Percentiles rank a stretch among this genome's conserved stretches.
phyloP scores from a whole-genome alignment of 2,113 vertebrate species.

The Prietella phreatophila region DNA sequence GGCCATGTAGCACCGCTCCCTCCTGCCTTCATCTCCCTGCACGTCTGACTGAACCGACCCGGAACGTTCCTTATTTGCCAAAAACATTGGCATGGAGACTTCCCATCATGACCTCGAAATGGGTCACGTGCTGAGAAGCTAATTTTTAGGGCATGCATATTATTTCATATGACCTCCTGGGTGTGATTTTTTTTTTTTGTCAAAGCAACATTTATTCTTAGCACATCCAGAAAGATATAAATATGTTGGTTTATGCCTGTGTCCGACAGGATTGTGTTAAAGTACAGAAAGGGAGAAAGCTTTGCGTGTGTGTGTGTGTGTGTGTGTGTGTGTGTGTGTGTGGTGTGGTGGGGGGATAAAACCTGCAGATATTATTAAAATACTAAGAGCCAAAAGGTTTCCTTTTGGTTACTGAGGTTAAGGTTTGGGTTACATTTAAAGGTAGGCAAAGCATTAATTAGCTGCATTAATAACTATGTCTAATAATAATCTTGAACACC shows the following conservation, averaged over 20 bases:
- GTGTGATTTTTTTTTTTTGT: not conserved
- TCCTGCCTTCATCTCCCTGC: constrained; percentile 36
- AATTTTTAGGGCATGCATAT: constrained; percentile 21
- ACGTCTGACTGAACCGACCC: constrained; percentile 36
- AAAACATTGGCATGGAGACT: constrained; percentile 25
- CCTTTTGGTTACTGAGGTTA: too few species aligned
- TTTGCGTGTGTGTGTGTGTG: too few species aligned
- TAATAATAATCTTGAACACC: too few species aligned
- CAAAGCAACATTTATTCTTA: constrained; percentile 17
- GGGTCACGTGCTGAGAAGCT: constrained; percentile 25
- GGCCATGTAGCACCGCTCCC: constrained; percentile 48
- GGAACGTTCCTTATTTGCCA: constrained; percentile 44
- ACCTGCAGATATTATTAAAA: too few species aligned
- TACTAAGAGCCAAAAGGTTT: too few species aligned
- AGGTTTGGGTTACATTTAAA: too few species aligned
- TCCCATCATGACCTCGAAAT: constrained; percentile 19
- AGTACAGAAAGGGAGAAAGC: not conserved
- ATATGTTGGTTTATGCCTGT: not conserved
- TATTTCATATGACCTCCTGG: constrained; percentile 26
- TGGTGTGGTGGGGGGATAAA: too few species aligned
- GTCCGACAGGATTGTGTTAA: too few species aligned
- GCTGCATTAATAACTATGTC: too few species aligned
- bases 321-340: too few species aligned
- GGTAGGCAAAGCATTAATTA: too few species aligned
- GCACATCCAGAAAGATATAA: constrained; percentile 2